Base-by-base conservation (phyloP, 2,113 vertebrate genomes). In the Chloropsis hardwickii region DNA sequence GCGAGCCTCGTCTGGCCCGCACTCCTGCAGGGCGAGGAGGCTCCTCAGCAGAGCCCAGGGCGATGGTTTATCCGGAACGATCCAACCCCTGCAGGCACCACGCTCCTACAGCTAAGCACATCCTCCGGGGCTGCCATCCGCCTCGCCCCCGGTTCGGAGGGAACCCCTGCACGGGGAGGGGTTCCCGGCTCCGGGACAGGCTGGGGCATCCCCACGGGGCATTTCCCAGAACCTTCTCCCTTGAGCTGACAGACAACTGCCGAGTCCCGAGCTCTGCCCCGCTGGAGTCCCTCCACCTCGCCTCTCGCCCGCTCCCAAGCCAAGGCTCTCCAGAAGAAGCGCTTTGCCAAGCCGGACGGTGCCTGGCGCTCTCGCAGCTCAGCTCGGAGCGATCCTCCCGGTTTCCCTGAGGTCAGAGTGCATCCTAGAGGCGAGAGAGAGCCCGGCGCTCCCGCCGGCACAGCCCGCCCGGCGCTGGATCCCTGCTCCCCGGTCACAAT, bases 71-170 rank as follows among this genome's bases (percentile, higher is more conserved):
- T 51, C 10, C 2, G 1, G 28, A 31, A 2, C 0, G 0, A 8
- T 2, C 15, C 39, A 5, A 0, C 14, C 61, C 11, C 79, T 24
- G 23, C 6, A 5, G 45, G 37, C 23, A 10, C 45, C 2, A 0
- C 6, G 1, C 31, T 39, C 40, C 42, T 5, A 0, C 1, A 12
- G 8, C 58, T 4, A 6, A 27, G 24, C 7, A 0, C 51, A 25
- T 44, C 33, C 40, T 35, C 58, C 3, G 1, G 13, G 56, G 10
- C 56, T 2, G 7, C 29, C 22, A 25, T 19, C n/a, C 28, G 1
- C 51, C 56, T 44, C 19, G 8, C 0, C 24, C 78, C 54, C 0
- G 0, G 25, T 79, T 31, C 0, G 0, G 42, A 37, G 35, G 40
- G 54, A 66, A 3, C 1, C 35, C 39, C 15, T 6, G 1, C 10